phyloP scores from a whole-genome alignment of 2,113 vertebrate genomes.

The Pluvianellus socialis region DNA sequence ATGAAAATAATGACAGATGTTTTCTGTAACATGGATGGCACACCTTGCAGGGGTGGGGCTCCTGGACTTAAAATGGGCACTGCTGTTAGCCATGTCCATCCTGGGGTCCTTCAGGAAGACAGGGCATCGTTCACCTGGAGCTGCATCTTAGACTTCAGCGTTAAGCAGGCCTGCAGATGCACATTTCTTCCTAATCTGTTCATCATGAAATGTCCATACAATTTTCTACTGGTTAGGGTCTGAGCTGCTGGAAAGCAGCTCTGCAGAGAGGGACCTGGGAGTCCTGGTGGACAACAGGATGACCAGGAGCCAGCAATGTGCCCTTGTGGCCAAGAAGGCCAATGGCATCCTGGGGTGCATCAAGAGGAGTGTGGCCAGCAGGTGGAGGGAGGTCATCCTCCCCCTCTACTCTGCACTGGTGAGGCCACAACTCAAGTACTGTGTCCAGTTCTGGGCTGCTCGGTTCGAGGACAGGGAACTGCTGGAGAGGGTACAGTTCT shows the following conservation, averaged over 20 bases:
- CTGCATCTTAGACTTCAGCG: neutral
- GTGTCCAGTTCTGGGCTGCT: too few relatives aligned
- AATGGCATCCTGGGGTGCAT: too few relatives aligned
- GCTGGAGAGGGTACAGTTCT: neutral
- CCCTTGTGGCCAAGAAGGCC: too few relatives aligned
- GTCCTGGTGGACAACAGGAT: too few relatives aligned
- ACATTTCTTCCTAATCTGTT: neutral
- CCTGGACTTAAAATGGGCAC: neutral
- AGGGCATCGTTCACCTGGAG: neutral
- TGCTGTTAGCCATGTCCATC: neutral
- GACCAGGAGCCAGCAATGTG: too few relatives aligned
- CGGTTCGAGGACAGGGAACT: too few relatives aligned
- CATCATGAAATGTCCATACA: neutral
- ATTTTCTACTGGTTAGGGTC: neutral
- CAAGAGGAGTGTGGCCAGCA: too few relatives aligned
- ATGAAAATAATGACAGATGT: neutral
- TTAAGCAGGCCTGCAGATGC: neutral
- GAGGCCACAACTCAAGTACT: too few relatives aligned
- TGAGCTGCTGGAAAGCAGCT: too few relatives aligned
- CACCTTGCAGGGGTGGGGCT: neutral
- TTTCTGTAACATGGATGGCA: neutral
- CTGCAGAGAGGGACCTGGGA: too few relatives aligned
- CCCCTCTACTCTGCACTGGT: too few relatives aligned
- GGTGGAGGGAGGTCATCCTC: too few relatives aligned
- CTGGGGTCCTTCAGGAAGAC: fast-evolving